These are phyloP conservation scores for Fragum fragum DNA, from an alignment of 2,888 invertebrate species.

Conservation along the genomic window DNA sequence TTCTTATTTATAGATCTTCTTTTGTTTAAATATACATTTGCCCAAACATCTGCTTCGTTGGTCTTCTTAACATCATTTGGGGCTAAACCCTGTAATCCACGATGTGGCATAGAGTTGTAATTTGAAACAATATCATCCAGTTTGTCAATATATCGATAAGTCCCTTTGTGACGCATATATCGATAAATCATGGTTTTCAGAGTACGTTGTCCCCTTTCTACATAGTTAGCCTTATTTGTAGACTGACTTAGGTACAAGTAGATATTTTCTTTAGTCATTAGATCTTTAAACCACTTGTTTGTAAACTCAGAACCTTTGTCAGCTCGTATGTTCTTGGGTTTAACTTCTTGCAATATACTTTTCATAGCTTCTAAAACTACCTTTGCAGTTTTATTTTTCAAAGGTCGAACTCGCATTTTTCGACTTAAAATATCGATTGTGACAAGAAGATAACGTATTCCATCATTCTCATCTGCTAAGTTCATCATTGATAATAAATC, in stretches of 20 bases:
- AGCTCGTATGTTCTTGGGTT: conserved; percentile 30
- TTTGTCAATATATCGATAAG: conserved; percentile 17
- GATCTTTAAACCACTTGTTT: conserved; percentile 29
- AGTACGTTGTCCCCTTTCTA: conserved; percentile 29
- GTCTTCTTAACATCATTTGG: conserved; percentile 50
- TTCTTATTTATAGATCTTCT: not conserved
- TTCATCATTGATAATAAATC: conserved; percentile 41
- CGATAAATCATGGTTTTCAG: conserved; percentile 9
- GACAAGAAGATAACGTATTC: conserved; percentile 27
- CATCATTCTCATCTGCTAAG: conserved; percentile 36
- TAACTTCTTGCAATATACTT: conserved; percentile 25
- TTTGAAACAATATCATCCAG: conserved; percentile 11
- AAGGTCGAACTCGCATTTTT: conserved; percentile 28
- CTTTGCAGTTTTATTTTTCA: conserved; percentile 38
- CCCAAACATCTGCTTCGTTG: conserved; percentile 59
- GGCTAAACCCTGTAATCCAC: conserved; percentile 40
- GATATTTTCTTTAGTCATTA: conserved; percentile 32
- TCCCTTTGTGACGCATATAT: conserved; percentile 19
- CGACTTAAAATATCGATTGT: conserved; percentile 34
- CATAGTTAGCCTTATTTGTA: conserved; percentile 29
- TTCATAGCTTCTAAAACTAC: conserved; percentile 39
- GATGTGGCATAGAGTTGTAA: conserved; percentile 47
- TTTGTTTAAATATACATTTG: conserved; percentile 22
- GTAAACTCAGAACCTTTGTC: conserved; percentile 39
- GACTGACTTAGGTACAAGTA: conserved; percentile 28